phyloP scores from a whole-genome alignment of 2,113 vertebrate species.

The Chlorodrepanis virens region DNA sequence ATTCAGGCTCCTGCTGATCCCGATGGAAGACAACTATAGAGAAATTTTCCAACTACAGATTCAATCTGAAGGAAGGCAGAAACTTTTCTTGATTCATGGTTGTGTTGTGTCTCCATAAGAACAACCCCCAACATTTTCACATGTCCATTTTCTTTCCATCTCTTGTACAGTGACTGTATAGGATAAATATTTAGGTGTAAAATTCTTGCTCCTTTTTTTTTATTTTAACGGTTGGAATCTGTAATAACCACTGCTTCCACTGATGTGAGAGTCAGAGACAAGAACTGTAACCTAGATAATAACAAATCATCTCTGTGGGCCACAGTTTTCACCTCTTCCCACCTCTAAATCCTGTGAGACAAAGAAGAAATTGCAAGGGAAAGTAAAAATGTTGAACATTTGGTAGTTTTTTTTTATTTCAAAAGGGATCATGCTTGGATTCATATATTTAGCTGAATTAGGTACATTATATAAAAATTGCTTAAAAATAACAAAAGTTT shows the following conservation, averaged over 20 bases:
- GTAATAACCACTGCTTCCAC: background rate
- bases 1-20: background rate
- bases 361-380: background rate
- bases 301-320: background rate
- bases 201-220: background rate
- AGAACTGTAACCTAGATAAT: background rate
- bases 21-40: accelerated
- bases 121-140: background rate
- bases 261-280: background rate
- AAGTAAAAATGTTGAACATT: background rate
- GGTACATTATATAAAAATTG: background rate
- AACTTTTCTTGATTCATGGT: background rate
- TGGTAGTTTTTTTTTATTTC: background rate
- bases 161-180: background rate
- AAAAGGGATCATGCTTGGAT: background rate
- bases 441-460: background rate
- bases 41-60: background rate
- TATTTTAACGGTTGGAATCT: background rate
- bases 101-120: background rate
- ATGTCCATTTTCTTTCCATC: background rate
- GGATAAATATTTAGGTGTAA: background rate
- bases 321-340: background rate
- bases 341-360: background rate
- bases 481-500: background rate
- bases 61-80: background rate